These are phyloP conservation scores for Phaethornis superciliosus DNA, from an alignment of 2,113 vertebrate species.

Conservation along the genomic window DNA sequence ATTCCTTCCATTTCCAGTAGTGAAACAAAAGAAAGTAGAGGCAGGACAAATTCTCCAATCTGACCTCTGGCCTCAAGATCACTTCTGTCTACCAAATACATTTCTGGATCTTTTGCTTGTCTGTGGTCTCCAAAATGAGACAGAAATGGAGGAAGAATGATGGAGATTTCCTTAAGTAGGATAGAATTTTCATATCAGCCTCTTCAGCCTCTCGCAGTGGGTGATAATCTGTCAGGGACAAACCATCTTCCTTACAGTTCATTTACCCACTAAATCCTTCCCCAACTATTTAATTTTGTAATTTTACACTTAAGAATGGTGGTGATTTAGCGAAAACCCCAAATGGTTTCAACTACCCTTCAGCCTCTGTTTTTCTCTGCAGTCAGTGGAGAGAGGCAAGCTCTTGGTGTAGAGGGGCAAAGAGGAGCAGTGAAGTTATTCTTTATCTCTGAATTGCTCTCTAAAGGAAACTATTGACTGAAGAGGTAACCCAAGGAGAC, in stretches of 20 bases:
- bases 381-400: neutral
- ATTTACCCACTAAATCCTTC: neutral
- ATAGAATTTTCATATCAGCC: neutral
- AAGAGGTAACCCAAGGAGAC: conserved; percentile 66
- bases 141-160: neutral
- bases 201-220: neutral
- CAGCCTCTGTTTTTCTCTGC: neutral
- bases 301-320: neutral
- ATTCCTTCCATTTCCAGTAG: neutral
- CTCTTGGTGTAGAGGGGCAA: neutral
- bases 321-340: neutral
- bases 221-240: neutral
- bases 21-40: neutral
- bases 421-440: neutral
- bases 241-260: neutral
- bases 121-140: neutral
- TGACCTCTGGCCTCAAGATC: neutral
- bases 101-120: neutral
- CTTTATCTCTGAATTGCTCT: neutral
- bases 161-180: neutral
- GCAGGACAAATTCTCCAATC: neutral
- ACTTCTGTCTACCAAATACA: neutral
- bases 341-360: neutral
- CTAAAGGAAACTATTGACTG: conserved; percentile 49
- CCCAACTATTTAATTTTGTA: neutral